Base-by-base conservation (phyloP, 1,140 invertebrate species). In the Lasioglossum baleicum region DNA sequence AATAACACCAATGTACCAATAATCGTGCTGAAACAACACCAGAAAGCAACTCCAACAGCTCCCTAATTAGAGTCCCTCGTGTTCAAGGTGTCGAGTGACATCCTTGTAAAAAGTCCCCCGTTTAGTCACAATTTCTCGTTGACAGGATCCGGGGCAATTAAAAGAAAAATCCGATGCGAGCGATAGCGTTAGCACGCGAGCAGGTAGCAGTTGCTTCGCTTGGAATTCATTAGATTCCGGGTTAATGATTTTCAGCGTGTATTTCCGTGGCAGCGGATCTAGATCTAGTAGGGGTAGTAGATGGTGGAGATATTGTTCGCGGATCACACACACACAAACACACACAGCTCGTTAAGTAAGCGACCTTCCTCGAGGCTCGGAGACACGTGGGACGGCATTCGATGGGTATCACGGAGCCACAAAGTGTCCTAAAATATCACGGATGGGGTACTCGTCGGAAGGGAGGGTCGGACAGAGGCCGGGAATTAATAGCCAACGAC, bases 401-500 rank as follows among this genome's bases (percentile, higher is more conserved):
- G 80, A 81, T 78, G 68, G 63, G 53, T 81, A 81, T 82, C 75
- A 51, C 63, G 75, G 44, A 72, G 63, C 80, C 75, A 65, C 67
- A 82, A 82, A 79, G 68, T 72, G 64, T 82, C 69, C 76, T 78
- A 75, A 83, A 86, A 86, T 86, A 85, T 81, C 77, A 76, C 77
- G 40, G 64, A 58, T 42, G 70, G 56, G 69, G 73, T 51, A 75
- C 53, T 84, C 60, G 69, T 31, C n/a, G 75, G 44, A 63, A 68
- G 72, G 70, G 64, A 15, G 35, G 64, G 74, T 44, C 56, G 58
- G 63, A 73, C 75, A 83, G 79, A 79, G 80, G 84, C 40, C 83
- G 20, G 83, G 88, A 91, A 92, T 92, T 92, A 91, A 92, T 93
- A 91, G 89, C 87, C 88, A 82, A 88, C 87, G 90, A 90, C 88